phyloP scores from a whole-genome alignment of 2,888 invertebrate genomes.

The Nycteola revayana region DNA sequence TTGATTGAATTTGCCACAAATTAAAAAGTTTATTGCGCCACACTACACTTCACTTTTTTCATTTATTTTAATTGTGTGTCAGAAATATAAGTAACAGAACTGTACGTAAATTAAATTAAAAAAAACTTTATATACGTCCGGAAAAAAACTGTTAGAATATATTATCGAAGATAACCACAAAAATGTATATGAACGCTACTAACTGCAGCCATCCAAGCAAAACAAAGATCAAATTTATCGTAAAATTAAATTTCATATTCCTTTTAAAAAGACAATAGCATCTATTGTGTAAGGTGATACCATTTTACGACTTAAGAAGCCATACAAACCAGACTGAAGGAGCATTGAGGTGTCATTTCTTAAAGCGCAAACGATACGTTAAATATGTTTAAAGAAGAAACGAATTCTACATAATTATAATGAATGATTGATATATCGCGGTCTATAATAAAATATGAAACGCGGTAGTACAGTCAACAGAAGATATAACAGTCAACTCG shows the following conservation, averaged over 20 bases:
- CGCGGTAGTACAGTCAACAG: conserved; percentile 42
- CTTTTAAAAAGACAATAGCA: conserved; percentile 67
- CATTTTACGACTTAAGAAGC: conserved; percentile 78
- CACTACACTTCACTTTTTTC: conserved; percentile 28
- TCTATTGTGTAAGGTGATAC: conserved; percentile 76
- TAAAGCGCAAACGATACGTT: conserved; percentile 60
- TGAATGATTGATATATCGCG: conserved; percentile 22
- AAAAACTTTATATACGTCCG: too few species aligned
- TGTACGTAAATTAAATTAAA: too few species aligned
- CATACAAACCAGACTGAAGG: conserved; percentile 60
- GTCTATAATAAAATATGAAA: conserved; percentile 28
- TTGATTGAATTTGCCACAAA: conserved; percentile 64
- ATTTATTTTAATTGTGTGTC: not conserved
- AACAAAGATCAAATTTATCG: conserved; percentile 42
- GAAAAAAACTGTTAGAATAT: too few species aligned
- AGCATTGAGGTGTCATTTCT: conserved; percentile 70
- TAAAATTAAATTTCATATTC: conserved; percentile 48
- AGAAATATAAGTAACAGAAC: too few species aligned
- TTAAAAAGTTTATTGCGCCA: conserved; percentile 53
- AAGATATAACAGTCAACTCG: conserved; percentile 45
- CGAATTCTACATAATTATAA: conserved; percentile 35
- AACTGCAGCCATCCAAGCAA: conserved; percentile 19
- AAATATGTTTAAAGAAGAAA: conserved; percentile 41
- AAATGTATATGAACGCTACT: too few species aligned
- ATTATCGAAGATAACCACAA: too few species aligned